Evolutionary conservation across 2,113 vertebrate genomes (phyloP), one percentile per base, ranked within the genome.

Genomic region (Raja brachyura): DNA sequence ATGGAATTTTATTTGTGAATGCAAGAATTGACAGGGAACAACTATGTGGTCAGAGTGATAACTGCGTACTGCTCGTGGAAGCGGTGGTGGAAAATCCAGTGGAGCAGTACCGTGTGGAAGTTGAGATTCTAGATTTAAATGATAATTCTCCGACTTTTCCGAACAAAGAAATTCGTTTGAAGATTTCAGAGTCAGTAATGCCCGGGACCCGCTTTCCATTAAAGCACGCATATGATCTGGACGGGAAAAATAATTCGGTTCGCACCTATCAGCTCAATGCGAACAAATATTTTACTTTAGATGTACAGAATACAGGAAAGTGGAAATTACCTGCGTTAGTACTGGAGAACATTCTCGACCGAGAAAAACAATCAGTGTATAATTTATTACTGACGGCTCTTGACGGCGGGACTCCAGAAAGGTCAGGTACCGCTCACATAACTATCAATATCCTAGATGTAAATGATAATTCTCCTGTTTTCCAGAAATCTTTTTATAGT

Each of bases 111-210:
- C 96, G 95, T 28, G 95, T 97, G 76, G 96, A 96, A 94, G 95
- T 97, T 94, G 96, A 97, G 94, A 94, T 97, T 48, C 88, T 95
- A 93, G 97, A 97, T 90, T 94, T 94, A 92, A 97, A 97, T 93
- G 97, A 97, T 93, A 97, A 97, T 95, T 95, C 96, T 93, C 97
- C 97, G 93, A 96, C 96, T 94, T 97, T 97, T 95, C 96, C 96
- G 77, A 94, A 95, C 94, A 96, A 96, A 14, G 96, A 96, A 94
- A 96, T 97, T 83, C 96, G 96, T 93, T 93, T 97, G 93, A 96
- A 97, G 79, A 96, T 97, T 88, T 95, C 94, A 6, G 97, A 97
- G 93, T 96, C 97, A 25, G 95, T 96, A 48, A 93, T 96, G 9
- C 96, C 96, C 0, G 96, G 96, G 4, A 96, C 96, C 93, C 96